Evolutionary conservation across 1,140 invertebrate genomes (phyloP), one percentile per base, ranked within the genome.

Genomic region (Gonioctena quinquepunctata): DNA sequence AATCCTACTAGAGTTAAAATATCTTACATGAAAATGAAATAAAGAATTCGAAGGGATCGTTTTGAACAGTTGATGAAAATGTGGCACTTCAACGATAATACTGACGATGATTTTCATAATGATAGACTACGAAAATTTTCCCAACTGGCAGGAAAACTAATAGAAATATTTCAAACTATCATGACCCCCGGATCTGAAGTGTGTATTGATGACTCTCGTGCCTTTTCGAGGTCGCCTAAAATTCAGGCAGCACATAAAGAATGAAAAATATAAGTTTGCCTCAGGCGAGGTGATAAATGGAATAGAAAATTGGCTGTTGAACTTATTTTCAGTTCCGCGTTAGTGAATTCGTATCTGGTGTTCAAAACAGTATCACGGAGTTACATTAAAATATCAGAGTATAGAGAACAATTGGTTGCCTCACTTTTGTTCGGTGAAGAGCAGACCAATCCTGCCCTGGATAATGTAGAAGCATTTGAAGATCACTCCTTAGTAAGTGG

Each of bases 141-240:
- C 56, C 63, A 62, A 33, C 42, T 74, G 16, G 7, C 69, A 23
- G 56, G 69, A 11, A 66, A 19, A 48, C 26, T 72, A 11, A 50
- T 63, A 3, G 16, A 69, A 62, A 65, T 25, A 16, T 74, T 42
- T 63, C 54, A 74, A 56, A 13, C 27, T 16, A 6, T 67, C 26
- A 50, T 52, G 16, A 59, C 49, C 13, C 62, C 27, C 16, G 28
- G 19, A 18, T 22, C 52, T 7, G 19, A 63, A 18, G 52, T 70
- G n/a, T 74, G 72, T 69, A 72, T 81, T 62, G 79, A 82, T 75
- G 79, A 76, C 76, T n/a, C 68, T 81, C 65, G 67, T 83, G 56
- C 77, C 80, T 62, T 83, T 80, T 56, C 59, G 73, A 64, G 79
- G 82, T 18, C 19, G 61, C 3, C 49, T 70, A 42, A 28, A 25